Conservation (phyloP, 2,888 invertebrate species). For the Pogonocherus hispidulus region DNA sequence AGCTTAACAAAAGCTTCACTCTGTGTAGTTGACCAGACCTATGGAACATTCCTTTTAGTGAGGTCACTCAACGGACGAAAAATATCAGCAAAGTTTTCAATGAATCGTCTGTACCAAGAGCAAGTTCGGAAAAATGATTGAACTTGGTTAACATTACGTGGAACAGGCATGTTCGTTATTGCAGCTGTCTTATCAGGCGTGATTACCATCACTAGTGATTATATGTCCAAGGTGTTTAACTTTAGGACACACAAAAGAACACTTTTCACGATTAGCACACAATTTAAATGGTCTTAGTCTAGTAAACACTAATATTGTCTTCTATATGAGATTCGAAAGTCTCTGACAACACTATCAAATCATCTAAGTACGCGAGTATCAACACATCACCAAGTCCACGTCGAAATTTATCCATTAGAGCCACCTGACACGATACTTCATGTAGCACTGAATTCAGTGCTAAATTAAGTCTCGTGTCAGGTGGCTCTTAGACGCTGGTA, state of each 20-base stretch:
- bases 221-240: too few species aligned
- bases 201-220: too few species aligned
- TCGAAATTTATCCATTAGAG: conserved; percentile 47
- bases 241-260: too few species aligned
- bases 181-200: too few species aligned
- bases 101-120: not conserved
- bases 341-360: conserved; percentile 47
- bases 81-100: not conserved
- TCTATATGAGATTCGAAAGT: conserved; percentile 47
- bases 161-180: not conserved
- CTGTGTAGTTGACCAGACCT: not conserved
- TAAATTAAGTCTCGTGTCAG: too few species aligned
- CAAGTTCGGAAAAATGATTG: not conserved
- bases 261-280: too few species aligned
- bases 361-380: conserved; percentile 48
- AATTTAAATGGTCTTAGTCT: too few species aligned
- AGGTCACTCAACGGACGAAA: not conserved
- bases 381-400: conserved; percentile 18
- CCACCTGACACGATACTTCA: too few species aligned
- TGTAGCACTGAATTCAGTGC: too few species aligned
- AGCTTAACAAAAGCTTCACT: not conserved
- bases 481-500: conserved; percentile 49
- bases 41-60: not conserved
- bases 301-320: too few species aligned
- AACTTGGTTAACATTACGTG: not conserved